Evolutionary conservation across 1,140 invertebrate genomes (phyloP), one percentile per base, ranked within the genome.

Genomic region (Bombus fervidus): DNA sequence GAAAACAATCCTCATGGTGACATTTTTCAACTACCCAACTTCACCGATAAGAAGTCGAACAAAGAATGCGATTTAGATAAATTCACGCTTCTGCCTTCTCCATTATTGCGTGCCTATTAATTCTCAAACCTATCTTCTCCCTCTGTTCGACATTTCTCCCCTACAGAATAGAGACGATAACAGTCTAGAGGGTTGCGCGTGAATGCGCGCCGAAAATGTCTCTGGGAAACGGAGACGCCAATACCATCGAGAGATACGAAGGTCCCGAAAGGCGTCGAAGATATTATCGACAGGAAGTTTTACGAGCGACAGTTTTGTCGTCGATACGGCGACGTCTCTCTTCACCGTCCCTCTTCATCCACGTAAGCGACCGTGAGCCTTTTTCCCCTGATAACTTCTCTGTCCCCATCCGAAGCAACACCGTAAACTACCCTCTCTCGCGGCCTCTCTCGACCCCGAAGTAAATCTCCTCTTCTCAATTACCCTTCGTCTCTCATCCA

Each of bases 391-490:
- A 87, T 90, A 90, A 90, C 88, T 86, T 81, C 68, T 66, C 85
- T 25, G 66, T 39, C 47, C 79, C 86, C 86, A 87, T 87, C 86
- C 89, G 85, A 81, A 86, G 88, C 91, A 81, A 75, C 86, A 76
- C 82, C 87, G 88, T 88, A 90, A 91, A 91, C 86, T 85, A 83
- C 88, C 86, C 88, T 81, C 88, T 90, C 88, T 90, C 91, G 77
- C 73, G 73, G 68, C 86, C 83, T 83, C 88, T 80, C 71, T 59
- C 77, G 83, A 86, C 90, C 88, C 87, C 90, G 90, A 93, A 94
- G 93, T 95, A 94, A 95, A 94, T 95, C 94, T 95, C 94, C 93
- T 93, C 92, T 95, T 95, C 94, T 94, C 94, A 95, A 95, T 95
- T 95, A 95, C 94, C 94, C 91, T 90, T 89, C 89, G 89, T 87